Conservation (phyloP, 2,113 vertebrate genomes). For the Eulemur rufifrons region DNA sequence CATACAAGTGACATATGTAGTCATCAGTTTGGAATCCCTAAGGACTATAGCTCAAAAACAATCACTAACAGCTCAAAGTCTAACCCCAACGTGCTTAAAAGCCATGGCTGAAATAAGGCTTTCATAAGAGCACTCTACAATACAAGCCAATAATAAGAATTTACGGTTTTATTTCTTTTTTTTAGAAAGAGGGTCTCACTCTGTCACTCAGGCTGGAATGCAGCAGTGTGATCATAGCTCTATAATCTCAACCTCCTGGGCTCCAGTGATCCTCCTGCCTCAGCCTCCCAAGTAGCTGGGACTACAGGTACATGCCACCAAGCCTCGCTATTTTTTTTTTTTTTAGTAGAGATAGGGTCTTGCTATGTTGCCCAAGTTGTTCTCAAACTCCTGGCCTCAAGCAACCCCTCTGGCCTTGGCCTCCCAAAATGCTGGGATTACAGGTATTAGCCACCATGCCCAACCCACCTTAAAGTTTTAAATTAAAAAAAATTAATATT, state of each 20-base stretch:
- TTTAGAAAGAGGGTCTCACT: not conserved
- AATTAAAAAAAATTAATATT: not conserved
- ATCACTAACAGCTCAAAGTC: constrained; percentile 21
- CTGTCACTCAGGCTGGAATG: no score
- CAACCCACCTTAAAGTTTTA: not conserved
- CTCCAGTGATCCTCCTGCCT: no score
- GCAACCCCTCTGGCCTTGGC: not conserved
- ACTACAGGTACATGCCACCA: no score
- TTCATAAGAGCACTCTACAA: not conserved
- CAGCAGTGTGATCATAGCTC: no score
- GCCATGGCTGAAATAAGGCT: not conserved
- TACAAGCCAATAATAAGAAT: not conserved
- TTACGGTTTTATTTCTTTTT: not conserved
- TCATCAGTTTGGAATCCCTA: constrained; percentile 5
- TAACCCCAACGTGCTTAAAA: constrained; percentile 23
- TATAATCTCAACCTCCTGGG: no score
- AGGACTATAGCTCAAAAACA: not conserved
- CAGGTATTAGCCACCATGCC: not conserved
- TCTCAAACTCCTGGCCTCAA: not conserved
- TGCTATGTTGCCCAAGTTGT: not conserved
- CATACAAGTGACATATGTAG: not conserved
- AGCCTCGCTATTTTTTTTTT: no score
- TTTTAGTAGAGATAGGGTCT: not conserved
- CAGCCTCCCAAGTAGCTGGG: no score
- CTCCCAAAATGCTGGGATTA: not conserved